phyloP scores from a whole-genome alignment of 2,797 vertebrate species.

The Strix occidentalis region DNA sequence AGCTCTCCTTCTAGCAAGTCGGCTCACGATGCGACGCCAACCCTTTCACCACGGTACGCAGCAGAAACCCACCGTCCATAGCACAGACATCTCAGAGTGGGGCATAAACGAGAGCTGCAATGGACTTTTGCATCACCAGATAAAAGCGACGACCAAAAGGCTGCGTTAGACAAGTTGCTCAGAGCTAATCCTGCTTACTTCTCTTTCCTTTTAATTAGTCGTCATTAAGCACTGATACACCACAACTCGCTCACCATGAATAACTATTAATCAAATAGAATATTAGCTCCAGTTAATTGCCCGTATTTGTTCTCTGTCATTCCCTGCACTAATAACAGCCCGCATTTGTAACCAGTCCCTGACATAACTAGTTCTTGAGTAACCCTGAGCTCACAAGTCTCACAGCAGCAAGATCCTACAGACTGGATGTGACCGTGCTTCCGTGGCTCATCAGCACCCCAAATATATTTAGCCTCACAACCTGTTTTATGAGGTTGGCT shows the following conservation, averaged over 20 bases:
- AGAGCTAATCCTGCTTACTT: background rate
- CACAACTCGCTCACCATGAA: background rate
- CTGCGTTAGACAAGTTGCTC: background rate
- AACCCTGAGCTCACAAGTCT: background rate
- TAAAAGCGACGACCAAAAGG: background rate
- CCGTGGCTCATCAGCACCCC: background rate
- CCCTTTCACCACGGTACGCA: accelerated
- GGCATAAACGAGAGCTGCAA: background rate
- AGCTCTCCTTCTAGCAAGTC: background rate
- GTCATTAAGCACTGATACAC: background rate
- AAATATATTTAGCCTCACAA: background rate
- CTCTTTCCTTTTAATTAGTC: constrained; percentile 12
- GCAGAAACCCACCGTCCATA: background rate
- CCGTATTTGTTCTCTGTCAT: background rate
- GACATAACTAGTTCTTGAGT: background rate
- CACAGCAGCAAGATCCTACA: background rate
- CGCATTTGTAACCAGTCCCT: background rate
- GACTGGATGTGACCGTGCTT: background rate
- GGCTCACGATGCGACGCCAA: accelerated
- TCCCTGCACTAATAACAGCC: background rate
- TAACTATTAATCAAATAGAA: background rate
- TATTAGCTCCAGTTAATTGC: constrained; percentile 16
- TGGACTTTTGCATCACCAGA: accelerated
- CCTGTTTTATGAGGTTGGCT: background rate
- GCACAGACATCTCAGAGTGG: background rate